Conservation (phyloP, 2,797 vertebrate genomes). For the Arctocebus calabarensis region DNA sequence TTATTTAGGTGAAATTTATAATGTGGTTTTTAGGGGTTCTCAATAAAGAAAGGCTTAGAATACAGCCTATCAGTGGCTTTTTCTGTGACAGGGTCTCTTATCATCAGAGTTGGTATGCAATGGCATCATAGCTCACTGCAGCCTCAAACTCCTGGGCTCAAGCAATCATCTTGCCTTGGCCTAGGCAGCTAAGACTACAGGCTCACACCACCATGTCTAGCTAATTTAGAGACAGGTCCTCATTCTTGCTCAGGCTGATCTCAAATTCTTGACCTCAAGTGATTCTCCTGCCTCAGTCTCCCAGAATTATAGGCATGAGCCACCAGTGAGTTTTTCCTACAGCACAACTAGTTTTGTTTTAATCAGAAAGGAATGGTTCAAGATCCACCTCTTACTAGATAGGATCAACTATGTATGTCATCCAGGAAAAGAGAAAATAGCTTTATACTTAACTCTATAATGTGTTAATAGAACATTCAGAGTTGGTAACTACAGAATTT, state of each 20-base stretch:
- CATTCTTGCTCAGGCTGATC: neutral
- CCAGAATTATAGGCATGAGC: neutral
- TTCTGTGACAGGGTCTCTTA: neutral
- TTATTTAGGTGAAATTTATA: conserved; percentile 36
- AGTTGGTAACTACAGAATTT: neutral
- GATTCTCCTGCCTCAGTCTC: neutral
- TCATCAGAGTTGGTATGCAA: neutral
- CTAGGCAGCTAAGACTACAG: no score
- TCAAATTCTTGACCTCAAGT: neutral
- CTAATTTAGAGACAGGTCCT: neutral
- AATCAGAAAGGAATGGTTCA: neutral
- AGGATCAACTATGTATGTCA: neutral
- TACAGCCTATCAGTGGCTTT: neutral
- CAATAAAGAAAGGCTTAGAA: conserved; percentile 6
- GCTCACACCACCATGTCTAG: neutral
- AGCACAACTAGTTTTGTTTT: neutral
- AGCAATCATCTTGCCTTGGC: neutral
- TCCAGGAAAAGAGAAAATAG: neutral
- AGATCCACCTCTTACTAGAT: neutral
- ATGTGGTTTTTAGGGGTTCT: neutral
- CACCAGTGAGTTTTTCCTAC: neutral
- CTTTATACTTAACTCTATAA: neutral
- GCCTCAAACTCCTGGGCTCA: neutral
- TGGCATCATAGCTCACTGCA: neutral
- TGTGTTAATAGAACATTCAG: neutral